Evolutionary conservation across 2,797 vertebrate genomes (phyloP), one percentile per base, ranked within the genome.

Genomic region (Peromyscus eremicus): DNA sequence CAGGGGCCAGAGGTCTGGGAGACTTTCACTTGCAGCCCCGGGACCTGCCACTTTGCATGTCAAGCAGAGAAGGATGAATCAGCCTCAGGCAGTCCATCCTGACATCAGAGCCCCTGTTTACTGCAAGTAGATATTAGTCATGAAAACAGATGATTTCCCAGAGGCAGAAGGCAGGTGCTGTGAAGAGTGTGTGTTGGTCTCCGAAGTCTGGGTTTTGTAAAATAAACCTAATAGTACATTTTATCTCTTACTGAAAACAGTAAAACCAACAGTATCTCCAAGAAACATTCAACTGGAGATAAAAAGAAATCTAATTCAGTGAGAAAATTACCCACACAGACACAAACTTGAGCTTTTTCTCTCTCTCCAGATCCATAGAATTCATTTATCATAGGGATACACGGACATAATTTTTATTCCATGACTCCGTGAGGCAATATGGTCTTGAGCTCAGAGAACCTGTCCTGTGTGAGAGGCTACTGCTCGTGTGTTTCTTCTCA

Each of bases 81-180:
- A 93, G 91, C 84, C 89, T 77, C 71, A 43, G 92, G 83, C 95
- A 95, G 85, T 94, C 82, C 94, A 88, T 60, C 75, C 73, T 79
- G 91, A 97, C 92, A 97, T 84, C 95, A 98, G 91, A 94, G 93
- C 86, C 96, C 94, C 96, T 93, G 93, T 94, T 97, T 93, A 96
- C 87, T 70, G 86, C 89, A 95, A 96, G 96, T 92, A 98, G 94
- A 96, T 94, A 97, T 79, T 97, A 95, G 96, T 97, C 95, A 96
- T 64, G 83, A 97, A 96, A 96, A 97, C 92, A 98, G 97, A 97
- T 32, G 92, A 94, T 92, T 97, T 97, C 96, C 97, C 97, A 97
- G 97, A 96, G 96, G 96, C 98, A 97, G 85, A 97, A 97, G 97
- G 95, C 97, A 98, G 97, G 98, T 97, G 97, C 95, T 96, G 60